phyloP scores from a whole-genome alignment of 2,888 invertebrate species.

The Scelioninae gen. 1 region DNA sequence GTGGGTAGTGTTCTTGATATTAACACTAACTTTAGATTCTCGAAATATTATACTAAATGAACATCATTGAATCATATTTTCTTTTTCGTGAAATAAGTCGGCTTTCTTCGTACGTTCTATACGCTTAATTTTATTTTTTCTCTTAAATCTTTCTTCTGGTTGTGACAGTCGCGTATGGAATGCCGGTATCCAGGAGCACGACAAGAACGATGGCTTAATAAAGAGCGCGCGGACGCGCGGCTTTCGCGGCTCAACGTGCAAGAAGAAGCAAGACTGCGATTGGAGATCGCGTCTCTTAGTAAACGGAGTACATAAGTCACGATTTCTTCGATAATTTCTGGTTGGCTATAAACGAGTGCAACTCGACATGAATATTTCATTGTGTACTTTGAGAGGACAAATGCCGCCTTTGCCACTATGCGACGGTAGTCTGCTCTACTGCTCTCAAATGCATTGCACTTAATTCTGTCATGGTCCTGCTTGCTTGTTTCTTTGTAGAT shows the following conservation, averaged over 20 bases:
- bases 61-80: slow-evolving; percentile 30
- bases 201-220: slow-evolving; percentile 69
- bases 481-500: slow-evolving; percentile 42
- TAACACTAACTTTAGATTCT: slow-evolving; percentile 14
- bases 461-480: slow-evolving; percentile 57
- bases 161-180: slow-evolving; percentile 57
- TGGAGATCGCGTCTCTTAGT: slow-evolving; percentile 63
- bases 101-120: slow-evolving; percentile 25
- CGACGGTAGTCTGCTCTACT: slow-evolving; percentile 45
- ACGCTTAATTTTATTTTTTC: slow-evolving; percentile 47
- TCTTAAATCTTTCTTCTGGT: slow-evolving; percentile 52
- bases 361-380: slow-evolving; percentile 78
- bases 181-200: slow-evolving; percentile 61
- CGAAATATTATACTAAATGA: slow-evolving; percentile 10
- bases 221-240: slow-evolving; percentile 67
- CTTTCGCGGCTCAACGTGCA: slow-evolving; percentile 61
- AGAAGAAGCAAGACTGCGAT: slow-evolving; percentile 57
- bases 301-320: slow-evolving; percentile 71
- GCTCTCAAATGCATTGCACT: slow-evolving; percentile 63
- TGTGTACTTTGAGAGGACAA: slow-evolving; percentile 73
- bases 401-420: slow-evolving; percentile 67
- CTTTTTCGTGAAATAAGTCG: slow-evolving; percentile 3
- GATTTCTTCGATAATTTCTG: slow-evolving; percentile 75
- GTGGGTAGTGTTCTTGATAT: background rate
- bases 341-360: slow-evolving; percentile 71